These are phyloP conservation scores for Physeter macrocephalus DNA, from an alignment of 2,113 vertebrate species.

Conservation along the genomic window DNA sequence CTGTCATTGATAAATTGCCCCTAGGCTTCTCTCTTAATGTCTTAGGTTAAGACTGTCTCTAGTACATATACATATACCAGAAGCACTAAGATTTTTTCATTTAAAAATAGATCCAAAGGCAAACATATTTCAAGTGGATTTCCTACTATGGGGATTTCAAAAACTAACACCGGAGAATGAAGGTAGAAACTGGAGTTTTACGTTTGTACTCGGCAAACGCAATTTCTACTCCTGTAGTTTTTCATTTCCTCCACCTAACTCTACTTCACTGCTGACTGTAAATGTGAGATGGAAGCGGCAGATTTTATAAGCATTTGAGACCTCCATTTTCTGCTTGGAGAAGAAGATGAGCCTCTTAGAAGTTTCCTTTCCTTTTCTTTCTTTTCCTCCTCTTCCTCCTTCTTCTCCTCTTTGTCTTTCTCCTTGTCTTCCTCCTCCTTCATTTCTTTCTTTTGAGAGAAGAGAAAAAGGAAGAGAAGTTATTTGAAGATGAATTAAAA, in stretches of 20 bases:
- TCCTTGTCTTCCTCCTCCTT: not conserved
- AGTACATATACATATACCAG: constrained; percentile 46
- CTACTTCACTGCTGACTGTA: not conserved
- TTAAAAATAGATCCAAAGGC: constrained; percentile 65
- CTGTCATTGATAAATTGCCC: constrained; percentile 62
- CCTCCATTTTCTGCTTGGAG: not conserved
- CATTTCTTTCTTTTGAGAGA: not conserved
- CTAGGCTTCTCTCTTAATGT: constrained; percentile 37
- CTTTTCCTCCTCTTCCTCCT: not conserved
- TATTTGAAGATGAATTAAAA: not conserved
- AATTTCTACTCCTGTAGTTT: not conserved
- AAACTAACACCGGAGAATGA: constrained; percentile 37
- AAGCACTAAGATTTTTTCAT: constrained; percentile 39
- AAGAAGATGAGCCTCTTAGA: not conserved
- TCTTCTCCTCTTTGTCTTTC: not conserved
- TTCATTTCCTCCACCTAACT: not conserved
- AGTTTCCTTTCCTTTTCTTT: not conserved
- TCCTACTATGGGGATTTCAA: constrained; percentile 53
- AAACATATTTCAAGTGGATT: constrained; percentile 66
- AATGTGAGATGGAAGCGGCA: not conserved
- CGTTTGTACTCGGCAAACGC: not conserved
- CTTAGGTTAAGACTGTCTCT: constrained; percentile 53
- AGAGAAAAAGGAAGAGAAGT: not conserved
- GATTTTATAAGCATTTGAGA: not conserved
- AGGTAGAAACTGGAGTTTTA: constrained; percentile 23